phyloP scores from a whole-genome alignment of 2,113 vertebrate genomes.

The Muntiacus reevesi region DNA sequence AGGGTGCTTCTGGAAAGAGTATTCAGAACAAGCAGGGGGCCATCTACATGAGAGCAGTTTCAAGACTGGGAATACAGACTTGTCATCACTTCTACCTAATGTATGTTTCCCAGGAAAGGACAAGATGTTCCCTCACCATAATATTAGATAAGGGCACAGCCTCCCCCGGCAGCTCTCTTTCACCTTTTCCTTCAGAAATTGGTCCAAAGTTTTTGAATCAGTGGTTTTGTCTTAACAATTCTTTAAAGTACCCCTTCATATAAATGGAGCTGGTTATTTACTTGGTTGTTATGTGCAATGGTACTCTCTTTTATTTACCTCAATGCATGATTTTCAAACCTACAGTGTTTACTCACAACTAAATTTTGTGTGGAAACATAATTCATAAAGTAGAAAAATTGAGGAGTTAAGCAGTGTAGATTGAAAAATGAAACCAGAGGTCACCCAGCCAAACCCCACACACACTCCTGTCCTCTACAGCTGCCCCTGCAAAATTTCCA shows the following conservation, averaged over 20 bases:
- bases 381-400: background rate
- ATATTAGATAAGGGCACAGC: background rate
- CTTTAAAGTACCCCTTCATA: background rate
- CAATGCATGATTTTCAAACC: background rate
- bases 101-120: background rate
- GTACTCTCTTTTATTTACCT: background rate
- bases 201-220: background rate
- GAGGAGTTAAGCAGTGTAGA: background rate
- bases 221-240: background rate
- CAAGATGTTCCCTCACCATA: background rate
- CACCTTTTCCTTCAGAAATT: background rate
- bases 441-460: background rate
- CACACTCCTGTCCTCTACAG: background rate
- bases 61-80: background rate
- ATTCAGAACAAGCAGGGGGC: background rate
- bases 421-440: background rate
- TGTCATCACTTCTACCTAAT: background rate
- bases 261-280: background rate
- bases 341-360: background rate
- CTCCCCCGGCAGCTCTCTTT: background rate
- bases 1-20: background rate
- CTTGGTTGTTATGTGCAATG: background rate
- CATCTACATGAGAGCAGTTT: background rate
- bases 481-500: background rate
- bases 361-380: background rate